Evolutionary conservation across 2,888 invertebrate species (phyloP).

Genomic region (Eilema griseolum): DNA sequence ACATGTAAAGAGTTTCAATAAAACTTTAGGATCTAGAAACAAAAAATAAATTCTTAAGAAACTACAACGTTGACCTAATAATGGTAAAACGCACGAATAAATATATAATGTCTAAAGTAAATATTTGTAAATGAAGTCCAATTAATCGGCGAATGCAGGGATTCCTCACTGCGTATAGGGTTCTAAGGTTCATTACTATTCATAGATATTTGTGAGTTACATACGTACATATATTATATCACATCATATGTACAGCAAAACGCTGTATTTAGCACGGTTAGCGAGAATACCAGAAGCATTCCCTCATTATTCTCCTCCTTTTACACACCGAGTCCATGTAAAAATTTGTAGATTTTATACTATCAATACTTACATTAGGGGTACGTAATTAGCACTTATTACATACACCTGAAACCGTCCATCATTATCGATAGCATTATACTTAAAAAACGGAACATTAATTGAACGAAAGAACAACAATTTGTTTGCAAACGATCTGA

Average conservation of each 20-base stretch:
- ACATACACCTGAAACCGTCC: background rate
- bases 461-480: background rate
- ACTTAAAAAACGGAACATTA: background rate
- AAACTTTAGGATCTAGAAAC: background rate
- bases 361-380: too few relatives aligned
- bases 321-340: too few relatives aligned
- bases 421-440: background rate
- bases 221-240: too few relatives aligned
- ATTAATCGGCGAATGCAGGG: too few relatives aligned
- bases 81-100: background rate
- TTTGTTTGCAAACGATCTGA: background rate
- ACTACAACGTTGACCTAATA: background rate
- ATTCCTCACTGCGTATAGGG: too few relatives aligned
- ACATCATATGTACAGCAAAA: too few relatives aligned
- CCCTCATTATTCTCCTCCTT: too few relatives aligned
- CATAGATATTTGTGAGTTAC: too few relatives aligned
- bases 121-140: background rate
- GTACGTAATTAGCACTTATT: background rate
- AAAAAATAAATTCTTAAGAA: background rate
- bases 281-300: too few relatives aligned
- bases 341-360: too few relatives aligned
- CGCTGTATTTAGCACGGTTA: too few relatives aligned
- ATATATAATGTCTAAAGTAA: background rate
- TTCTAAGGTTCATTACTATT: too few relatives aligned
- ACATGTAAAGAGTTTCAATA: background rate